phyloP scores from a whole-genome alignment of 2,888 invertebrate genomes.

The Gerris lacustris region DNA sequence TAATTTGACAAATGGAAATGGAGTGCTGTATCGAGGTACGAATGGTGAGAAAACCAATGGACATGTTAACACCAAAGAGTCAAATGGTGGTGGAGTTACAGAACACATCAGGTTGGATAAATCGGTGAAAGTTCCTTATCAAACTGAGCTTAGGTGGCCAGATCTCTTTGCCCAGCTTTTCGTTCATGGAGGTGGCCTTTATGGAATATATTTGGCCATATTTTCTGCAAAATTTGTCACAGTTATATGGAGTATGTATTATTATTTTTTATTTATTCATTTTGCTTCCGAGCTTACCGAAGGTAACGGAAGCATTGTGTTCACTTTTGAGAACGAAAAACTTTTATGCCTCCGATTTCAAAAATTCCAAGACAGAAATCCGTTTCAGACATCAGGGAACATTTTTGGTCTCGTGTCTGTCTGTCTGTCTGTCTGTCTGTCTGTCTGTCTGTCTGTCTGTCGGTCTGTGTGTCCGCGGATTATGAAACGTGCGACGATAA shows the following conservation, averaged over 20 bases:
- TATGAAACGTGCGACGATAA: too few relatives aligned
- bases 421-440: too few relatives aligned
- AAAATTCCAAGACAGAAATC: too few relatives aligned
- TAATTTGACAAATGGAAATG: neutral
- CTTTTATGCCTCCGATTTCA: too few relatives aligned
- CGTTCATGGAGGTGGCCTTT: conserved; percentile 55
- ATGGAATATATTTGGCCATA: conserved; percentile 55
- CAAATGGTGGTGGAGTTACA: neutral
- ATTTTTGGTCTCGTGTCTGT: conserved; percentile 15
- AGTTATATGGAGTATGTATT: conserved; percentile 56
- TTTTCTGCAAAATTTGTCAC: conserved; percentile 51
- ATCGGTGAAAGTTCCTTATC: conserved; percentile 37
- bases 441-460: too few relatives aligned
- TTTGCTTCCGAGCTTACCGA: too few relatives aligned
- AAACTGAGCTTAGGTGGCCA: conserved; percentile 55
- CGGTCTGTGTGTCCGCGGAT: too few relatives aligned
- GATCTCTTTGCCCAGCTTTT: conserved; percentile 57
- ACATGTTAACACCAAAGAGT: neutral
- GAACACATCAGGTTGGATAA: neutral
- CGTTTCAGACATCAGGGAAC: too few relatives aligned
- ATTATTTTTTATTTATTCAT: too few relatives aligned
- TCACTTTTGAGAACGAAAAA: too few relatives aligned
- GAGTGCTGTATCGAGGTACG: neutral
- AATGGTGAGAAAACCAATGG: neutral
- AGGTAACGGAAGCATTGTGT: too few relatives aligned